These are phyloP conservation scores for Eleutherodactylus coqui DNA, from an alignment of 2,797 vertebrate species.

Conservation along the genomic window DNA sequence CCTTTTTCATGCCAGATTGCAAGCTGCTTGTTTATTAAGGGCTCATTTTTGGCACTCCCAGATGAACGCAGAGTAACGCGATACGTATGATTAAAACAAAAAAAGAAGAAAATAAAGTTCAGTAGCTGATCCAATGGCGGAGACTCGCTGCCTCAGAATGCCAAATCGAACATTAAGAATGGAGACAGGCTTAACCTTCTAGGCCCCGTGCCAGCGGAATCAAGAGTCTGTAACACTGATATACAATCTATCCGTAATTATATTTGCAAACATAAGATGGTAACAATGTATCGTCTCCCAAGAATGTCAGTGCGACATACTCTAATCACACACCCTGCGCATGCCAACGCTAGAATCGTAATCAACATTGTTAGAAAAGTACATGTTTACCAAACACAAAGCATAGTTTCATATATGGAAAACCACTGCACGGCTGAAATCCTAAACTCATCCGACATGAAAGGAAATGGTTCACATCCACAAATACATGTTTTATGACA, in stretches of 20 bases:
- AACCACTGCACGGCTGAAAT: conserved; percentile 20
- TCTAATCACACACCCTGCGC: conserved; percentile 44
- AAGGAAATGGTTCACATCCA: background rate
- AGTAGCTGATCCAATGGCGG: conserved; percentile 60
- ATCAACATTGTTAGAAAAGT: conserved; percentile 46
- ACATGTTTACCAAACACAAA: conserved; percentile 49
- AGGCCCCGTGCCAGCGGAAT: conserved; percentile 37
- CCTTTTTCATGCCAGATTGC: conserved; percentile 26
- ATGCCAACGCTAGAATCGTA: conserved; percentile 27
- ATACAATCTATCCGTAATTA: conserved; percentile 57
- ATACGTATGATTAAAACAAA: conserved; percentile 56
- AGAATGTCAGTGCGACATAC: conserved; percentile 10
- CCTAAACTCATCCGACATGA: conserved; percentile 33
- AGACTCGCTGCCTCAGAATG: conserved; percentile 50
- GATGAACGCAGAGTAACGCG: conserved; percentile 45
- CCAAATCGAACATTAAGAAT: conserved; percentile 56
- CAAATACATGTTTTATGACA: background rate
- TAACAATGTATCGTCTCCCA: conserved; percentile 51
- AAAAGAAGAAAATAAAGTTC: conserved; percentile 39
- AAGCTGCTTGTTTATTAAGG: conserved; percentile 46
- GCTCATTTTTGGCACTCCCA: conserved; percentile 53
- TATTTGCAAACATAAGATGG: conserved; percentile 45
- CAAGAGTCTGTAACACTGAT: conserved; percentile 39
- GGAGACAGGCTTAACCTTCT: conserved; percentile 60
- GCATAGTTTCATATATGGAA: conserved; percentile 17